Base-by-base conservation (phyloP, 2,113 vertebrate genomes). In the Cyphomyrus plagiostoma region DNA sequence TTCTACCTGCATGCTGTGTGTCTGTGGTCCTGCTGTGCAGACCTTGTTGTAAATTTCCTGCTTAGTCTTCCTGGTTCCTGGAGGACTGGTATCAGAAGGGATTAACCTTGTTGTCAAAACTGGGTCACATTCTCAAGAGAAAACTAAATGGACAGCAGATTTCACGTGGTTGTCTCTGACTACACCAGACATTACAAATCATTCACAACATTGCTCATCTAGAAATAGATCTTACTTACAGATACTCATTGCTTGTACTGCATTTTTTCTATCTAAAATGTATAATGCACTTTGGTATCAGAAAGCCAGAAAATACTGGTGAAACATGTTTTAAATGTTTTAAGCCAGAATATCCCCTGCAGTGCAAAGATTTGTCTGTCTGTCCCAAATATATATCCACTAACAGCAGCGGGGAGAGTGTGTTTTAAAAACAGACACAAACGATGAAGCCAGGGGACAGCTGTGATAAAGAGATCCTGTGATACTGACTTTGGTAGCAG, bases 11-110 rank as follows among this genome's bases (percentile, higher is more conserved):
- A 66, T 66, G 62, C 62, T 66, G n/a, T 0, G n/a, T 66, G n/a
- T 26, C 90, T 91, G 88, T 90, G 87, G 66, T 23, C 88, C 56
- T 26, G 52, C 58, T 89, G 92, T 50, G 86, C 89, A 56, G 89
- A 30, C 9, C 90, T 88, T 86, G 70, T 0, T 88, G 66, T 49
- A n/a, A 90, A 89, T 90, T 90, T 49, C n/a, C 84, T 88, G 56
- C 88, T 30, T 88, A 23, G 52, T 70, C 89, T 11, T n/a, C 82
- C 48, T 4, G 50, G 30, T 58, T 66, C 58, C 6, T 39, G 88
- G 7, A 42, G 66, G 35, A 70, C 21, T 21, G 52, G 21, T 66
- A 89, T n/a, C 46, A 52, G 50, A 52, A 15, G 85, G 23, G 49
- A 50, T 56, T 35, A 87, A 30, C 26, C 50, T 23, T n/a, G 49